These are phyloP conservation scores for Drosophila tripunctata DNA, from an alignment of 2,888 invertebrate species.

Conservation along the genomic window DNA sequence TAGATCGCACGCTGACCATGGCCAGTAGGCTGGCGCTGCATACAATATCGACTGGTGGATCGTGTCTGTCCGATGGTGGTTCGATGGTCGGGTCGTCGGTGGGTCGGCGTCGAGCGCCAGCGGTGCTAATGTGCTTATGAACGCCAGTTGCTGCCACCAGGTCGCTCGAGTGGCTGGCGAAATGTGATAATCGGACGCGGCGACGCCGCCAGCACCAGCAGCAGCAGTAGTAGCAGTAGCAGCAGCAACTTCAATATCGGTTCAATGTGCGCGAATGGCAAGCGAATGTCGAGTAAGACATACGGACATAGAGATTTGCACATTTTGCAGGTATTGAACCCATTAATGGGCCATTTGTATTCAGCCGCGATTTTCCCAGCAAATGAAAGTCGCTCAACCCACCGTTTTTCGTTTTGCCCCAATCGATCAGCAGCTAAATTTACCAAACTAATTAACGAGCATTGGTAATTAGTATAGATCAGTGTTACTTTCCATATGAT, in stretches of 20 bases:
- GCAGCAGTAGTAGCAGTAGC: no score
- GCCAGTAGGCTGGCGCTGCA: constrained; percentile 22
- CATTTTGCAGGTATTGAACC: constrained; percentile 74
- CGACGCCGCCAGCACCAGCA: constrained; percentile 15
- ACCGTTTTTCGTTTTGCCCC: neutral
- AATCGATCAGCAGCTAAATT: constrained; percentile 6
- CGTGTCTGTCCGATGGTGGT: neutral
- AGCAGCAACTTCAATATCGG: constrained; percentile 32
- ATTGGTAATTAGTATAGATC: constrained; percentile 1
- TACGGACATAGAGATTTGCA: constrained; percentile 46
- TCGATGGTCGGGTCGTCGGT: constrained; percentile 25
- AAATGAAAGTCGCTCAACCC: constrained; percentile 13
- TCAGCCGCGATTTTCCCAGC: constrained; percentile 40
- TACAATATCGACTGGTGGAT: neutral
- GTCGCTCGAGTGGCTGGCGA: constrained; percentile 45
- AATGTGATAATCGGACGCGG: constrained; percentile 70
- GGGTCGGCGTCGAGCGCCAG: constrained; percentile 66
- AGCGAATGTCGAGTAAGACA: constrained; percentile 13
- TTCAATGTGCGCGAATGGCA: constrained; percentile 51
- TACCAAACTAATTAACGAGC: constrained; percentile 1
- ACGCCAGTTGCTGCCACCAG: constrained; percentile 55
- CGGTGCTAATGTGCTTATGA: constrained; percentile 77
- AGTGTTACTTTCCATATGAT: constrained; percentile 10
- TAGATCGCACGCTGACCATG: constrained; percentile 55
- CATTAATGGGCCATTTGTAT: constrained; percentile 63